Conservation (phyloP, 2,888 invertebrate genomes). For the Xestia c-nigrum region DNA sequence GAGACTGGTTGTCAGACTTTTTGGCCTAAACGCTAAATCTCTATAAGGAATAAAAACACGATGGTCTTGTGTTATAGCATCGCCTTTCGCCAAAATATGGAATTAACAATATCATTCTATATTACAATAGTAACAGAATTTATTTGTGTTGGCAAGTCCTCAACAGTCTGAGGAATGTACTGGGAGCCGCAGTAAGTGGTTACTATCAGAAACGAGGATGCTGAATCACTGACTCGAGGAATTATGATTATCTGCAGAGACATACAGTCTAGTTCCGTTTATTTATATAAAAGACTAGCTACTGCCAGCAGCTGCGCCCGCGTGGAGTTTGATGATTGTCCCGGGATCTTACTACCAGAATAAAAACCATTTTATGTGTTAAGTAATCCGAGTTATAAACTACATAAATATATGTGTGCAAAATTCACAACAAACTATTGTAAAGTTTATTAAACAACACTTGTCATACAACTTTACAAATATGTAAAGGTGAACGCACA, state of each 20-base stretch:
- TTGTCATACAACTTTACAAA: no score
- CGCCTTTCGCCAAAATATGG: background rate
- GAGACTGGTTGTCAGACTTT: no score
- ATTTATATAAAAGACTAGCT: no score
- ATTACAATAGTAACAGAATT: constrained; percentile 17
- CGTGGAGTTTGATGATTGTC: no score
- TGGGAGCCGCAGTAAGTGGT: constrained; percentile 17
- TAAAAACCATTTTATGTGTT: no score
- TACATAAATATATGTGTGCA: no score
- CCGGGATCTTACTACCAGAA: no score
- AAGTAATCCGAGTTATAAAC: no score
- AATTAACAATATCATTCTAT: background rate
- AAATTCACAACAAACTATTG: no score
- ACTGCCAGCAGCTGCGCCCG: no score
- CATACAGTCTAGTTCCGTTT: constrained; percentile 3
- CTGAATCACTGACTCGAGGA: constrained; percentile 20
- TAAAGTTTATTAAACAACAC: no score
- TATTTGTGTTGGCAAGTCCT: constrained; percentile 31
- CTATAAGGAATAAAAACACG: background rate
- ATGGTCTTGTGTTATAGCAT: background rate
- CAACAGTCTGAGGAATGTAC: constrained; percentile 29
- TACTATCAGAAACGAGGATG: constrained; percentile 6
- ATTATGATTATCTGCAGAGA: constrained; percentile 19
- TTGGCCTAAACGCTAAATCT: background rate
- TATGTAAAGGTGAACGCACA: no score